A percentile compares a stretch with the other conserved stretches of the same genome.
These are phyloP conservation scores for Chloroclysta siterata DNA, from an alignment of 2,888 invertebrate genomes.

Conservation along the genomic window DNA sequence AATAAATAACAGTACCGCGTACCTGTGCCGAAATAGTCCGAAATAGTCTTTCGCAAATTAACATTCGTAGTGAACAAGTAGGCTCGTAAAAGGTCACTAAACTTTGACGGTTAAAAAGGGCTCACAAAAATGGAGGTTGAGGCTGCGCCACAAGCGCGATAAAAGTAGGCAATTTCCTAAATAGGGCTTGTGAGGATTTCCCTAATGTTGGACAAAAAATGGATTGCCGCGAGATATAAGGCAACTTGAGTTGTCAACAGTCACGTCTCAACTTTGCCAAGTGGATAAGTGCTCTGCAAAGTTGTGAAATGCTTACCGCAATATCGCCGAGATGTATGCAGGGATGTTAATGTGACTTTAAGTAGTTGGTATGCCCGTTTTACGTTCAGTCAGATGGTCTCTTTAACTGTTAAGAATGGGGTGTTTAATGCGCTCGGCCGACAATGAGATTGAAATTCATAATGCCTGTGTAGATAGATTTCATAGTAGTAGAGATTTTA, in stretches of 20 bases:
- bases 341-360: conserved; percentile 18
- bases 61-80: conserved; percentile 31
- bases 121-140: conserved; percentile 54
- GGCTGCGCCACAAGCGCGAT: conserved; percentile 68
- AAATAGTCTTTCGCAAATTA: conserved; percentile 17
- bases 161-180: conserved; percentile 78
- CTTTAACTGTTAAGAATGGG: conserved; percentile 1
- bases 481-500: too few species aligned
- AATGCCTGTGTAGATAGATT: too few species aligned
- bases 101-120: conserved; percentile 56
- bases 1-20: background rate
- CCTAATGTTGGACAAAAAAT: conserved; percentile 77
- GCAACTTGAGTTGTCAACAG: conserved; percentile 38
- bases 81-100: conserved; percentile 51
- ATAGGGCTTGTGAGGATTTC: conserved; percentile 77
- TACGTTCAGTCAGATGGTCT: conserved; percentile 5
- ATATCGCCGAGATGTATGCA: conserved; percentile 16
- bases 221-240: conserved; percentile 60
- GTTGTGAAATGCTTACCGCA: conserved; percentile 23
- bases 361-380: conserved; percentile 11
- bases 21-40: background rate
- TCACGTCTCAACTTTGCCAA: conserved; percentile 37
- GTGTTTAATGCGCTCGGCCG: background rate
- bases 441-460: background rate
- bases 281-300: conserved; percentile 30